Evolutionary conservation across 2,888 invertebrate species (phyloP).

Genomic region (Drosophila macrospina): DNA sequence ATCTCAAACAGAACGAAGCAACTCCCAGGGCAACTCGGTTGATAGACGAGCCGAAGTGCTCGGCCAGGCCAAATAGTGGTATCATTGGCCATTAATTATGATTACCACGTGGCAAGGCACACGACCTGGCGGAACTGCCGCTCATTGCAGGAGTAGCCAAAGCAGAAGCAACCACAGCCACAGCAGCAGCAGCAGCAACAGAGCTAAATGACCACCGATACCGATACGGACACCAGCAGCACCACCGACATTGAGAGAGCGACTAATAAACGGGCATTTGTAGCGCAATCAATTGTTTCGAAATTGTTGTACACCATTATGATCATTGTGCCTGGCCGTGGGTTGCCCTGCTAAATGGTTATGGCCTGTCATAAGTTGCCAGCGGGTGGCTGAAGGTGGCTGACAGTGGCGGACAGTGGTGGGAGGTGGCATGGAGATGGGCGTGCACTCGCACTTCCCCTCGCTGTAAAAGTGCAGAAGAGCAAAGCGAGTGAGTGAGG

Average conservation of each 20-base stretch:
- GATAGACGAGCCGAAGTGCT: conserved; percentile 16
- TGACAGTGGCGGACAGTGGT: no score
- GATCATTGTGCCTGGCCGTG: conserved; percentile 64
- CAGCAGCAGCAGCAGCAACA: conserved; percentile 5
- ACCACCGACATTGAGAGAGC: conserved; percentile 8
- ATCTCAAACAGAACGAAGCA: conserved; percentile 37
- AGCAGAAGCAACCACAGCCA: neutral
- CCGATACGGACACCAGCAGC: neutral
- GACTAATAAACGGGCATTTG: conserved; percentile 81
- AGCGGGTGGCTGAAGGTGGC: conserved; percentile 24
- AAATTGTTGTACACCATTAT: conserved; percentile 79
- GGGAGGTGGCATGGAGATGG: conserved; percentile 4
- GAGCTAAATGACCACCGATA: conserved; percentile 40
- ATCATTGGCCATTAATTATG: conserved; percentile 79
- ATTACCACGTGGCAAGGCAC: conserved; percentile 80
- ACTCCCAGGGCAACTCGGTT: conserved; percentile 2
- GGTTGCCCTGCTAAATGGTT: conserved; percentile 73
- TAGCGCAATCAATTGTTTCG: conserved; percentile 80
- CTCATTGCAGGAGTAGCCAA: conserved; percentile 40
- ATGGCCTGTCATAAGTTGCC: conserved; percentile 81
- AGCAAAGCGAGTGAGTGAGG: no score
- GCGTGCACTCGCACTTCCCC: conserved; percentile 23
- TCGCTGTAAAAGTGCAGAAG: conserved; percentile 57
- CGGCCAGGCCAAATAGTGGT: conserved; percentile 59
- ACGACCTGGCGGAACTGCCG: conserved; percentile 76